Base-by-base conservation (phyloP, 2,797 vertebrate genomes). In the Gymnothorax reevesii region DNA sequence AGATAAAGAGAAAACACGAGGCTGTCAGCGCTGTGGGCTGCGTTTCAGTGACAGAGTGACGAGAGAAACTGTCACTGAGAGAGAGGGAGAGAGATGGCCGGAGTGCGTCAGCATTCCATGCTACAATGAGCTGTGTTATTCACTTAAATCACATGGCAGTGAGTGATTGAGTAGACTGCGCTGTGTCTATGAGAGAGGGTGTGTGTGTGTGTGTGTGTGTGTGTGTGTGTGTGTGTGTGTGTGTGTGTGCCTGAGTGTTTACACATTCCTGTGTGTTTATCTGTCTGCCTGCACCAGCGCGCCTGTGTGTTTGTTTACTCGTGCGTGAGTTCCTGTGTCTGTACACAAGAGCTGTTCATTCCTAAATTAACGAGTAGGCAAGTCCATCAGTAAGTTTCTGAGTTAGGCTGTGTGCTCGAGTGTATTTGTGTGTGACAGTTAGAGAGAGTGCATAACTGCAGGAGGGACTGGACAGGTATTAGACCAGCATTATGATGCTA, bases 21-120 rank as follows among this genome's bases (percentile, higher is more conserved):
- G 8, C 71, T 17, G 71, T 49, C 71, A 87, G 75, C 79, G 42
- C 66, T 80, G 71, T 57, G 84, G 13, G 20, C 77, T 57, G 77
- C 49, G 69, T 55, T 64, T 77, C 79, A 83, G 33, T 57, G 69
- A 55, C n/a, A 66, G 73, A 87, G 84, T 85, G 62, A 79, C 57
- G 84, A 64, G 1, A 57, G 9, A 82, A 20, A 82, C 22, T 5
- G 82, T 59, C 82, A 33, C 9, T 57, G 82, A 42, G 82, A 13
- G 55, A n/a, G 55, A 42, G 55, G 33, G 82, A 12, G 54, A 12
- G 54, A 25, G 20, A 15, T 22, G 3, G 2, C 13, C 55, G 59
- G 55, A 83, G 13, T 83, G 57, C 4, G 57, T 59, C 17, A 62
- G 57, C 42, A n/a, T 33, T 20, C 1, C 12, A 62, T 57, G 82